Evolutionary conservation across 2,797 vertebrate genomes (phyloP), one percentile per base, ranked within the genome.

Genomic region (Aratinga solstitialis): DNA sequence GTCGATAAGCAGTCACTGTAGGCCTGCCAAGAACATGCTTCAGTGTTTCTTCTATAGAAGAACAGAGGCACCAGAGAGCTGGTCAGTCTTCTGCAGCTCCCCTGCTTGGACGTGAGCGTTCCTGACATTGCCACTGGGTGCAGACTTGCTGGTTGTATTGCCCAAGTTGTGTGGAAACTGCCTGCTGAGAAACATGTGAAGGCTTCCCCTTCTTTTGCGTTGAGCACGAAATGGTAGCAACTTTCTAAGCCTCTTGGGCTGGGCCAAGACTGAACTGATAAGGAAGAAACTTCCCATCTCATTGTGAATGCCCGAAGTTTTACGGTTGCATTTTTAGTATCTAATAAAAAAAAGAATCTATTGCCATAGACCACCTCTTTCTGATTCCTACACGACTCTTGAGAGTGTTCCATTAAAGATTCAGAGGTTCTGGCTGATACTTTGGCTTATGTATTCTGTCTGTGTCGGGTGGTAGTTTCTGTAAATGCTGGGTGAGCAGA

Each of bases 371-470:
- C 53, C 56, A 66, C 32, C 18, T 81, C 59, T 73, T 88, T 67
- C 75, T 78, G 84, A 84, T 73, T 73, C 82, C 10, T 47, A 7
- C 5, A 6, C 0, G 7, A 3, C 54, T 93, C 76, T 0, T 0
- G 0, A 81, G 85, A 67, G 16, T 6, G 10, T 54, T 87, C 3
- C 7, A 21, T 94, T 68, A 80, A 90, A 91, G 89, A 72, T 50
- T 40, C 62, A 82, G 69, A 69, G 13, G 13, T 48, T 87, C 66
- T 76, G 76, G 18, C 77, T 82, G 48, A 24, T 38, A 6, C 78
- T 84, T 91, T 56, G 53, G 15, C 63, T 87, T 93, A 22, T 75
- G 32, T 65, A 88, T 96, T 73, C 72, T 90, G 78, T 36, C 56
- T 19, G 0, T 59, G 71, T 51, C 40, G 2, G 2, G 68, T 13